Conservation (phyloP, 2,113 vertebrate species). For the Gnathonemus echidnorhynchus region DNA sequence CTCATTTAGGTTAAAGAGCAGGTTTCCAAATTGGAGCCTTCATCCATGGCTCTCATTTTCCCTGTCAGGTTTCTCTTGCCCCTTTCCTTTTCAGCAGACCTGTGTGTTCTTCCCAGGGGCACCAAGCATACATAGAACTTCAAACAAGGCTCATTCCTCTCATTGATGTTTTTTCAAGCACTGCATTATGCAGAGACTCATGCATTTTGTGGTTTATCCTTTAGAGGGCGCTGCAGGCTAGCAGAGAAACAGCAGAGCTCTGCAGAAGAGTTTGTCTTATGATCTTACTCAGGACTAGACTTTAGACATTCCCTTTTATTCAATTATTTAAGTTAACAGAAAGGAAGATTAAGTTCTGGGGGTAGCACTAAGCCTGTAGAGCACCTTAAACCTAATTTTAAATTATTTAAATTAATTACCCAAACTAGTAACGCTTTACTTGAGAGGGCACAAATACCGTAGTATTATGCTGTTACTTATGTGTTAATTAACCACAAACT, state of each 20-base stretch:
- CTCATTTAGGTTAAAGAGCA: background rate
- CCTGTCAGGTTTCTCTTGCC: background rate
- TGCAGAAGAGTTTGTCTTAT: background rate
- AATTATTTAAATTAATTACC: background rate
- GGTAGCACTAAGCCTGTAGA: background rate
- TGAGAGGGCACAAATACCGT: too few relatives aligned
- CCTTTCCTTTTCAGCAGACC: background rate
- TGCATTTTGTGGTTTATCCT: background rate
- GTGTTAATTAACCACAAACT: too few relatives aligned
- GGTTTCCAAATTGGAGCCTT: background rate
- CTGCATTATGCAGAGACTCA: background rate
- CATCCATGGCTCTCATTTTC: background rate
- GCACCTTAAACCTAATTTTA: background rate
- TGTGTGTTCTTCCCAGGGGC: background rate
- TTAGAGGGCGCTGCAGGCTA: background rate
- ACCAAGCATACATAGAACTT: background rate
- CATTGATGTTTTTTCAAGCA: background rate
- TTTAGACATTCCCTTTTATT: background rate
- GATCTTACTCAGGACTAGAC: background rate
- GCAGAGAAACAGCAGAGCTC: background rate
- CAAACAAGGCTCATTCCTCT: background rate
- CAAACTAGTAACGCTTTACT: background rate
- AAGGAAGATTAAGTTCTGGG: background rate
- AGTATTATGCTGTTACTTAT: too few relatives aligned
- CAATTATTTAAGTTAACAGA: background rate